Evolutionary conservation across 1,140 invertebrate species (phyloP).

Genomic region (Trinorchestia longiramus): DNA sequence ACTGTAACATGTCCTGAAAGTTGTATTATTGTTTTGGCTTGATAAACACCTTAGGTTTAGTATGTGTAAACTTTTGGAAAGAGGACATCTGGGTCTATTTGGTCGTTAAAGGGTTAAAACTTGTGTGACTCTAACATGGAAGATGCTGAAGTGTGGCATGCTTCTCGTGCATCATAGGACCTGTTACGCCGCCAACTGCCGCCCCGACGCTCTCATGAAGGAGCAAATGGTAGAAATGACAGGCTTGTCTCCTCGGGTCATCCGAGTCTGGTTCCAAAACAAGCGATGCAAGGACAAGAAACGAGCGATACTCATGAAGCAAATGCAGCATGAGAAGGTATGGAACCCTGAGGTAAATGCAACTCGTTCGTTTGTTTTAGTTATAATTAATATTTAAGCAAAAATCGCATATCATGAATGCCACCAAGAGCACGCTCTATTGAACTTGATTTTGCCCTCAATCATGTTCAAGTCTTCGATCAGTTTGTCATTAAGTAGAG

Average conservation of each 20-base stretch:
- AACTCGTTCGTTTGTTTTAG: constrained; percentile 45
- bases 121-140: neutral
- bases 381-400: neutral
- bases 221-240: constrained; percentile 99
- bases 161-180: constrained; percentile 71
- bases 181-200: constrained; percentile 96
- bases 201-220: constrained; percentile 99
- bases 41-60: too few species aligned
- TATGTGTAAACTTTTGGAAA: too few species aligned
- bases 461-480: neutral
- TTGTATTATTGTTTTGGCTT: too few species aligned
- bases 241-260: constrained; percentile 92
- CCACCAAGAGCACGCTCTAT: neutral
- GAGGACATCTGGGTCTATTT: too few species aligned
- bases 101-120: too few species aligned
- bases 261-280: constrained; percentile 99
- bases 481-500: neutral
- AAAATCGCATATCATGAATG: neutral
- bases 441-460: neutral
- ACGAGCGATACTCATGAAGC: constrained; percentile 94
- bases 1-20: too few species aligned
- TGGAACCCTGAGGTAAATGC: constrained; percentile 64
- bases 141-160: constrained; percentile 17
- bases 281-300: constrained; percentile 99
- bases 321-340: constrained; percentile 98